Evolutionary conservation across 2,888 invertebrate genomes (phyloP).

Genomic region (Tricholauxania praeusta): DNA sequence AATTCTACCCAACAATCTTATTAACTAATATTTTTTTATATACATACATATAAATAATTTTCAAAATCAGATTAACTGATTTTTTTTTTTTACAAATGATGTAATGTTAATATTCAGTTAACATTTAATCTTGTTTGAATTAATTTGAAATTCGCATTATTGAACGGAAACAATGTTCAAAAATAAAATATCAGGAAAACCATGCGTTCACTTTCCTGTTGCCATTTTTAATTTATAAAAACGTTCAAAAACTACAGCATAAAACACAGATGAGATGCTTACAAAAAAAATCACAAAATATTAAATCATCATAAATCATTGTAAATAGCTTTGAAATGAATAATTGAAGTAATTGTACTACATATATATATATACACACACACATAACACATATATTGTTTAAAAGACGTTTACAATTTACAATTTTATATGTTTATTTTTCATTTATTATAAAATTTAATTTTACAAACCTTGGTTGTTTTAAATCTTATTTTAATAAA

Average conservation of each 20-base stretch:
- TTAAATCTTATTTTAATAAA: neutral
- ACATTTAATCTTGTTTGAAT: too few species aligned
- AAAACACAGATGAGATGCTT: neutral
- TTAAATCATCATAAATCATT: slow-evolving; percentile 8
- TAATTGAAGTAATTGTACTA: neutral
- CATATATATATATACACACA: neutral
- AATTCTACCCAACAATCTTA: too few species aligned
- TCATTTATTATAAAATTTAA: slow-evolving; percentile 7
- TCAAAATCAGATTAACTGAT: too few species aligned
- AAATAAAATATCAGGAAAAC: neutral
- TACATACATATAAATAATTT: too few species aligned
- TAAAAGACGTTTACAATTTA: slow-evolving; percentile 12
- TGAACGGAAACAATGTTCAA: neutral
- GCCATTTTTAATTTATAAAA: slow-evolving; percentile 4
- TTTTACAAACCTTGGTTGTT: slow-evolving; percentile 17
- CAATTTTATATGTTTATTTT: neutral
- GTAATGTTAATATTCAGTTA: too few species aligned
- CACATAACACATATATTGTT: slow-evolving; percentile 12
- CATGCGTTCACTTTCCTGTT: slow-evolving; percentile 14
- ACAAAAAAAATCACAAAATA: neutral
- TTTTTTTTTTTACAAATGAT: too few species aligned
- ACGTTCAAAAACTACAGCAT: slow-evolving; percentile 1
- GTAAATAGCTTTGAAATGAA: slow-evolving; percentile 14
- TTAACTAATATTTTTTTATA: too few species aligned
- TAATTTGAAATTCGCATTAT: too few species aligned